Percentiles rank a stretch among this genome's conserved stretches.
Evolutionary conservation across 2,797 vertebrate species (phyloP).

Genomic region (Mastacembelus armatus): DNA sequence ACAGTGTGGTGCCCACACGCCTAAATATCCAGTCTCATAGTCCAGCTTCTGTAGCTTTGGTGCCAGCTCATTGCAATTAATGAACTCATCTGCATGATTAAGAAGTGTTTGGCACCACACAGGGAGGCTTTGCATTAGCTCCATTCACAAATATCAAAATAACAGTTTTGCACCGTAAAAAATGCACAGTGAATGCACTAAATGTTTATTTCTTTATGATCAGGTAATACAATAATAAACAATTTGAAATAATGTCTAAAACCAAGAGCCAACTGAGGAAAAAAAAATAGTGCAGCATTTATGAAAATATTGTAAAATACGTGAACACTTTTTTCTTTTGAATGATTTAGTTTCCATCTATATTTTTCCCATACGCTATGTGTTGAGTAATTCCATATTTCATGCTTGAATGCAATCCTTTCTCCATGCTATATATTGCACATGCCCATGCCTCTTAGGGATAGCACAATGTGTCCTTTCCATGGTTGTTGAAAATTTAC

Average conservation of each 20-base stretch:
- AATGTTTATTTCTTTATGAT: constrained; percentile 30
- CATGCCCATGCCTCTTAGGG: constrained; percentile 65
- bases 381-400: constrained; percentile 78
- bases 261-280: constrained; percentile 8
- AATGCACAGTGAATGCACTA: constrained; percentile 12
- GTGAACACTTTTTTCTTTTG: constrained; percentile 43
- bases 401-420: constrained; percentile 70
- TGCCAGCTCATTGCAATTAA: constrained; percentile 73
- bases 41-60: constrained; percentile 64
- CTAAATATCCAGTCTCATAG: constrained; percentile 56
- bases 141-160: constrained; percentile 34
- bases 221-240: constrained; percentile 35
- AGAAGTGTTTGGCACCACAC: constrained; percentile 46
- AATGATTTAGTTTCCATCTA: constrained; percentile 69
- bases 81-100: constrained; percentile 80
- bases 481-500: constrained; percentile 61
- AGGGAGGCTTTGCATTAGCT: constrained; percentile 23
- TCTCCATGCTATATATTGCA: constrained; percentile 63
- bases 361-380: constrained; percentile 69
- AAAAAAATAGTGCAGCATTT: constrained; percentile 41
- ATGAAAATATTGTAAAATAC: constrained; percentile 56
- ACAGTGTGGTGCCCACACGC: constrained; percentile 54
- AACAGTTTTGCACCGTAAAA: constrained; percentile 4
- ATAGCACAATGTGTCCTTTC: constrained; percentile 69
- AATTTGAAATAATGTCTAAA: constrained; percentile 30